These are phyloP conservation scores for Muscicapa adusta DNA, from an alignment of 2,113 vertebrate species.

Conservation along the genomic window DNA sequence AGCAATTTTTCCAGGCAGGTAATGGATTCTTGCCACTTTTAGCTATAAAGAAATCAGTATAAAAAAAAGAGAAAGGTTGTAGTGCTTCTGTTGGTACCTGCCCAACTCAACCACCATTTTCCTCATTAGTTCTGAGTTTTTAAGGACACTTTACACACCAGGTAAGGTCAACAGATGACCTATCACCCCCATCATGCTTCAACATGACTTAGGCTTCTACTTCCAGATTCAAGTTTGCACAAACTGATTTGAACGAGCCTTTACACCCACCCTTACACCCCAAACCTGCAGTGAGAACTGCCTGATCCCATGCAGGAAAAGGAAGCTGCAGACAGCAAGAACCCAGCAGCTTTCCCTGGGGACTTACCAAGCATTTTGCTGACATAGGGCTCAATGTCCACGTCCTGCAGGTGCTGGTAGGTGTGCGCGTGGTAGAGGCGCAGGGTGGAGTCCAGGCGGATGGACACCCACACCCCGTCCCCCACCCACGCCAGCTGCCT, in stretches of 20 bases:
- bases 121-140: background rate
- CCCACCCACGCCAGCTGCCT: conserved; percentile 88
- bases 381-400: conserved; percentile 91
- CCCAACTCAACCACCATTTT: background rate
- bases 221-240: background rate
- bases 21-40: background rate
- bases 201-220: background rate
- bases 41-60: background rate
- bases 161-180: background rate
- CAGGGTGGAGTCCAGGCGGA: conserved; percentile 88
- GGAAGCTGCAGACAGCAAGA: background rate
- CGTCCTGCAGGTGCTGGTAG: conserved; percentile 89
- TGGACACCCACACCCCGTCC: conserved; percentile 91
- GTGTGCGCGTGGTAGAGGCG: conserved; percentile 90
- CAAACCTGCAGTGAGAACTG: background rate
- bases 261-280: background rate
- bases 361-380: conserved; percentile 93
- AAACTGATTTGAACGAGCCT: background rate
- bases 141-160: background rate
- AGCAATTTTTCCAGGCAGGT: background rate
- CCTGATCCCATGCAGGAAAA: background rate
- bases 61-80: background rate
- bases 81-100: background rate
- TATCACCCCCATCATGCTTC: background rate
- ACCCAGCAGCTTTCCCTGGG: background rate